Base-by-base conservation (phyloP, 2,113 vertebrate genomes). In the Fregetta grallaria region DNA sequence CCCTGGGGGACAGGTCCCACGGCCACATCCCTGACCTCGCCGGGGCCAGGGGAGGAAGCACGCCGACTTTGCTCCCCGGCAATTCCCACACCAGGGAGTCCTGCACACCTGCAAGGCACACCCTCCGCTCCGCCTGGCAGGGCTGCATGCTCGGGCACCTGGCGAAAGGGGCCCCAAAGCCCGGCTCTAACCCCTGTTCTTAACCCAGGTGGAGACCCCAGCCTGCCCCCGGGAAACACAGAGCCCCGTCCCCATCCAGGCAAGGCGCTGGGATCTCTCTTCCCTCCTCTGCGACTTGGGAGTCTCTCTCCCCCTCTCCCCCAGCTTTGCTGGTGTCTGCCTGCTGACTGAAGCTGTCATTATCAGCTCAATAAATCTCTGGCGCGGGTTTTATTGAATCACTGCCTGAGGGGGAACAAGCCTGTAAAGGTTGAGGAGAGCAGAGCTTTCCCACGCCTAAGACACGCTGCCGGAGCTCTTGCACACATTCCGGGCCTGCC, bases 391-490 rank as follows among this genome's bases (percentile, higher is more conserved):
- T 98, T 99, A 98, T 99, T 99, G 98, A 99, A 98, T 98, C 98
- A 98, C 96, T 95, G 99, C 98, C 98, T 72, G 98, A 98, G 98
- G 98, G 98, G 98, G 98, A 98, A 97, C 71, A 95, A 98, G 98
- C 98, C 98, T 96, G 98, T 95, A 98, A 95, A 98, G 99, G 99
- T 99, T 99, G 99, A 98, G 98, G 98, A 98, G 99, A 99, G 98
- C 99, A 99, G 98, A 86, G 98, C 98, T 99, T 99, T 99, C 99
- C 99, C 99, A 99, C 99, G 99, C 98, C 98, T 98, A 96, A 96
- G 98, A 98, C 98, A 96, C 97, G 97, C 98, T 61, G 98, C 98
- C 98, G 97, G 92, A 82, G 98, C 98, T 98, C 98, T 98, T 98
- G 98, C 98, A 97, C 98, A 97, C 99, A 99, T 99, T 99, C 99